Evolutionary conservation across 2,113 vertebrate species (phyloP).

Genomic region (Aspiorhynchus laticeps): DNA sequence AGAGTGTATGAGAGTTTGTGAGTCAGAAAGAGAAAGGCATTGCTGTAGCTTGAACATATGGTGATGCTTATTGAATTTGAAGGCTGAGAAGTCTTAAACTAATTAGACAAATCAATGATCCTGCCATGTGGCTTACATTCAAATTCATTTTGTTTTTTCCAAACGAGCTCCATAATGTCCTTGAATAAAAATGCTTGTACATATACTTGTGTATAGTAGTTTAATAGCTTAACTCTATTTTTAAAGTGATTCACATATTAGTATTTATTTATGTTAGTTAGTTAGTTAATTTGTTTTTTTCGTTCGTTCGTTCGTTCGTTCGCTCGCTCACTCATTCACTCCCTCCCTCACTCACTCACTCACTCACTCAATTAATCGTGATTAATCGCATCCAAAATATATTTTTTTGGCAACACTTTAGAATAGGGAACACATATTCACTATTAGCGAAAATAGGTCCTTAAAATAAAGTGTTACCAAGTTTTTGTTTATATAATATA

Average conservation of each 20-base stretch:
- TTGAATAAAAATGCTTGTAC: slow-evolving; percentile 21
- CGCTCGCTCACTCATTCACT: no score
- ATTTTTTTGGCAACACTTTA: no score
- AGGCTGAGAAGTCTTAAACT: slow-evolving; percentile 49
- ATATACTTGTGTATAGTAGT: slow-evolving; percentile 3
- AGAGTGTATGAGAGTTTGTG: slow-evolving; percentile 18
- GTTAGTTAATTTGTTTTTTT: no score
- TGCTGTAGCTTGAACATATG: slow-evolving; percentile 47
- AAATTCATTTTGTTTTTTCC: slow-evolving; percentile 44
- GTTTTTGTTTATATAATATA: no score
- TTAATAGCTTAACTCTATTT: slow-evolving; percentile 28
- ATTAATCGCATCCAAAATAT: no score
- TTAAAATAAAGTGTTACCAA: no score
- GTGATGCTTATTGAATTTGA: slow-evolving; percentile 53
- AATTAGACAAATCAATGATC: slow-evolving; percentile 29
- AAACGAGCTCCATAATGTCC: slow-evolving; percentile 18
- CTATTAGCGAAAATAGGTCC: no score
- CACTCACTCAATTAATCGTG: no score
- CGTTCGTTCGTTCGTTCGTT: no score
- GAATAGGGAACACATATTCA: no score
- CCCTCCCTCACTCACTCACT: no score
- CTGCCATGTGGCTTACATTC: slow-evolving; percentile 52
- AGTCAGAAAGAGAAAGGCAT: not conserved
- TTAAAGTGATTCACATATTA: not conserved
- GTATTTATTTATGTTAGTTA: no score